These are phyloP conservation scores for Chloroclystis v-ata DNA, from an alignment of 2,888 invertebrate species.

Conservation along the genomic window DNA sequence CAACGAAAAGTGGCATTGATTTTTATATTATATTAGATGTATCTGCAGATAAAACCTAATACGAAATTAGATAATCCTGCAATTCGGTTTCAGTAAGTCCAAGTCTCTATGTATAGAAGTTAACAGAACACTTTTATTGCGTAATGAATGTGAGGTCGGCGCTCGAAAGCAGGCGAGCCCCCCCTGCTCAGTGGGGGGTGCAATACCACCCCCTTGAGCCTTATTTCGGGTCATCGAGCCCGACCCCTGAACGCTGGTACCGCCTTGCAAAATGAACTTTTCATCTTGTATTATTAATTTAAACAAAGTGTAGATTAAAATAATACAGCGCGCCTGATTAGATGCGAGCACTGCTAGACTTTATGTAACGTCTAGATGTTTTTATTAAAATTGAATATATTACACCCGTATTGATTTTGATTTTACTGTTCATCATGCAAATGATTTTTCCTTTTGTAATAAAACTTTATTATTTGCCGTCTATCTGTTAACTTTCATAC, in stretches of 20 bases:
- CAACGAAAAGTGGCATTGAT: too few species aligned
- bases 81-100: constrained; percentile 26
- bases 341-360: constrained; percentile 22
- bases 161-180: constrained; percentile 46
- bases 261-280: constrained; percentile 68
- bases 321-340: constrained; percentile 37
- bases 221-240: constrained; percentile 78
- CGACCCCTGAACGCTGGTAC: constrained; percentile 59
- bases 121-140: constrained; percentile 72
- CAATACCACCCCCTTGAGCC: constrained; percentile 63
- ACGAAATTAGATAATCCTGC: constrained; percentile 25
- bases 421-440: too few species aligned
- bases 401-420: not conserved
- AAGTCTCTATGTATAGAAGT: constrained; percentile 43
- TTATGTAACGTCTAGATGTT: constrained; percentile 9
- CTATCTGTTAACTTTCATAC: too few species aligned
- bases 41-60: constrained; percentile 17
- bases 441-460: too few species aligned
- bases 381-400: not conserved
- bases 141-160: constrained; percentile 76
- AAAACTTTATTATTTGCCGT: too few species aligned
- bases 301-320: constrained; percentile 47
- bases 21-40: too few species aligned
- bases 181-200: constrained; percentile 47
- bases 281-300: constrained; percentile 67